Percentiles rank a stretch among this genome's conserved stretches.
These are phyloP conservation scores for Brachypterus glaber DNA, from an alignment of 2,888 invertebrate species.

Conservation along the genomic window DNA sequence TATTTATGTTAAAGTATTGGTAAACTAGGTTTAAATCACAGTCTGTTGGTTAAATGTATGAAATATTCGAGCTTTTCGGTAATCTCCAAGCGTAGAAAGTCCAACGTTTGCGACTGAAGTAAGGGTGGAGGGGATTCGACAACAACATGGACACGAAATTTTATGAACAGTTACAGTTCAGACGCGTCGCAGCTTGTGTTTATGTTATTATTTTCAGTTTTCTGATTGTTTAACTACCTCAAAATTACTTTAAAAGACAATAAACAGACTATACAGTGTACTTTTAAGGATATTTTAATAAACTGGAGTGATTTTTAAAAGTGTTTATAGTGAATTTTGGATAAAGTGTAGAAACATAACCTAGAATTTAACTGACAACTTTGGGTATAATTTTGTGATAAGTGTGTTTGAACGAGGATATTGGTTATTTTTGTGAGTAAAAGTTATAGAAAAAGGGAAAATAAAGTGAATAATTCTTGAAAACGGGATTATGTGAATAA, in stretches of 20 bases:
- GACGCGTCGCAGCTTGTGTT: conserved; percentile 22
- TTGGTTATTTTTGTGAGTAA: conserved; percentile 8
- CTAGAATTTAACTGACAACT: not conserved
- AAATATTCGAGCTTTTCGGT: no score
- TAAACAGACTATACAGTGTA: no score
- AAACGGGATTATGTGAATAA: conserved; percentile 5
- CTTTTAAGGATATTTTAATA: no score
- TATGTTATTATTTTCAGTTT: conserved; percentile 22
- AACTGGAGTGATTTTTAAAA: not conserved
- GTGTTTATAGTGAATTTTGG: no score
- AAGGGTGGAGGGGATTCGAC: conserved; percentile 19
- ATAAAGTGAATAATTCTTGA: no score
- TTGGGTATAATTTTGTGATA: conserved; percentile 5
- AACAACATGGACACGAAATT: conserved; percentile 27
- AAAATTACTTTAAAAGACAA: no score
- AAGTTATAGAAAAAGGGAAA: no score
- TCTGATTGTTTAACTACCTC: conserved; percentile 15
- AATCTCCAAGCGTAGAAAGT: no score
- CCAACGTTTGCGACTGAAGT: no score
- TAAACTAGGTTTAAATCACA: no score
- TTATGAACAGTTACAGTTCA: conserved; percentile 22
- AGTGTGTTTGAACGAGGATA: conserved; percentile 5
- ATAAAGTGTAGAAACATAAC: not conserved
- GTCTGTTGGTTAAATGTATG: no score
- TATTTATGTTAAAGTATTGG: no score